Conservation (phyloP, 2,888 invertebrate genomes). For the Clitarchus hookeri region DNA sequence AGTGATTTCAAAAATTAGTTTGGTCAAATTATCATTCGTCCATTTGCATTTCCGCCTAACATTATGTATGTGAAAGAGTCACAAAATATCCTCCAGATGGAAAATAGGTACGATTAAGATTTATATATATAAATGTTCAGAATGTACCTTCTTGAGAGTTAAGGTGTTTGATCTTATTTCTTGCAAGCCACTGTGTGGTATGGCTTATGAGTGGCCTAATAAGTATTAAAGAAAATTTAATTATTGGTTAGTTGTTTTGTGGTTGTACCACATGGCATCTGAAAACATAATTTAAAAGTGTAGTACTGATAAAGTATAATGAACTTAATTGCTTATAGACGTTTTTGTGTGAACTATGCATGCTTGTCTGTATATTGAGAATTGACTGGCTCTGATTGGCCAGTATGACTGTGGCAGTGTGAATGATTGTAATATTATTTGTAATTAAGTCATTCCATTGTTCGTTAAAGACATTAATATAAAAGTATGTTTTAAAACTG, state of each 20-base stretch:
- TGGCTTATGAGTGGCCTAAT: conserved; percentile 14
- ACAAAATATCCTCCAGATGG: too few species aligned
- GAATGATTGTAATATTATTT: background rate
- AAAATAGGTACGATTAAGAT: too few species aligned
- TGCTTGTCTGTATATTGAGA: background rate
- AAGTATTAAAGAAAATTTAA: background rate
- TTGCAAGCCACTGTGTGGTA: conserved; percentile 4
- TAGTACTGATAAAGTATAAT: background rate
- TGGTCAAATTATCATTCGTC: too few species aligned
- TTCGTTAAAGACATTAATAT: conserved; percentile 5
- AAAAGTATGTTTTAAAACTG: conserved; percentile 21
- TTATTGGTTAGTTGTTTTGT: background rate
- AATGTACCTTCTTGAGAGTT: background rate
- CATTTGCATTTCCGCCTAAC: too few species aligned
- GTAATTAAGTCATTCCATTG: conserved; percentile 20
- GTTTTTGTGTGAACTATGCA: background rate
- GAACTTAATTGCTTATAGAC: background rate
- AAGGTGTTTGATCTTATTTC: background rate
- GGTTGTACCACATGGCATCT: conserved; percentile 6
- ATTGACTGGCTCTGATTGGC: background rate
- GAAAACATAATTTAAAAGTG: background rate
- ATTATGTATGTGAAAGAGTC: too few species aligned
- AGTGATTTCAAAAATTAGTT: too few species aligned
- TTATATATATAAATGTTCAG: background rate
- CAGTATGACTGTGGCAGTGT: background rate